A percentile compares a stretch with the other conserved stretches of the same genome.
These are phyloP conservation scores for Dicrostonyx torquatus DNA, from an alignment of 2,797 vertebrate genomes.

Conservation along the genomic window DNA sequence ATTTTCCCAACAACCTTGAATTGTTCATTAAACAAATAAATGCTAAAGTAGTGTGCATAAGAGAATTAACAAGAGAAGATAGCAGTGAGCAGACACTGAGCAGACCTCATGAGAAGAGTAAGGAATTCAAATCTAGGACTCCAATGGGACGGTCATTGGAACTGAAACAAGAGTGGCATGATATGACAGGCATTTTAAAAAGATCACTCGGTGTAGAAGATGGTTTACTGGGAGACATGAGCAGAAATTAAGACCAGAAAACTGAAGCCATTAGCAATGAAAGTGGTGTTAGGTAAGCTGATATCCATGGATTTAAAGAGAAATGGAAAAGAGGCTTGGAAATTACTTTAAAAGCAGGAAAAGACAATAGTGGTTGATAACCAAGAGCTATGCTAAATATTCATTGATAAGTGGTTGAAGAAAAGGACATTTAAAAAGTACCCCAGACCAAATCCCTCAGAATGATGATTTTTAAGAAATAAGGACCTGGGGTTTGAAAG, in stretches of 20 bases:
- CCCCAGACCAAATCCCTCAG: not conserved
- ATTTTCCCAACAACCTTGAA: not conserved
- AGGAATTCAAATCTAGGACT: not conserved
- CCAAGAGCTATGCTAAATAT: not conserved
- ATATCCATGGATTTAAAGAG: not conserved
- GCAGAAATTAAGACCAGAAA: not conserved
- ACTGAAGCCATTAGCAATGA: not conserved
- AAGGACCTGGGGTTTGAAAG: not conserved
- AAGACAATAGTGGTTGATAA: not conserved
- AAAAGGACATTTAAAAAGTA: not conserved
- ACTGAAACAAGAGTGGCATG: not conserved
- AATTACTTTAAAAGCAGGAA: not conserved
- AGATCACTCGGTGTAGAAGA: not conserved
- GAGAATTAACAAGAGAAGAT: no score
- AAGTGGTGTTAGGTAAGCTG: not conserved
- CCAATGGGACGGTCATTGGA: not conserved
- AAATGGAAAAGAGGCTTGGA: not conserved
- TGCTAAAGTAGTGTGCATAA: not conserved
- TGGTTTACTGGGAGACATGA: not conserved
- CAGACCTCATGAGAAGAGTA: not conserved
- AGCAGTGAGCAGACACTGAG: not conserved
- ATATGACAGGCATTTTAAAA: not conserved
- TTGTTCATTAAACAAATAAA: not conserved
- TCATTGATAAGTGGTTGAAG: not conserved
- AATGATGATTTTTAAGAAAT: not conserved